Evolutionary conservation across 2,888 invertebrate species (phyloP), one percentile per base, ranked within the genome.

Genomic region (Hyposoter didymator): DNA sequence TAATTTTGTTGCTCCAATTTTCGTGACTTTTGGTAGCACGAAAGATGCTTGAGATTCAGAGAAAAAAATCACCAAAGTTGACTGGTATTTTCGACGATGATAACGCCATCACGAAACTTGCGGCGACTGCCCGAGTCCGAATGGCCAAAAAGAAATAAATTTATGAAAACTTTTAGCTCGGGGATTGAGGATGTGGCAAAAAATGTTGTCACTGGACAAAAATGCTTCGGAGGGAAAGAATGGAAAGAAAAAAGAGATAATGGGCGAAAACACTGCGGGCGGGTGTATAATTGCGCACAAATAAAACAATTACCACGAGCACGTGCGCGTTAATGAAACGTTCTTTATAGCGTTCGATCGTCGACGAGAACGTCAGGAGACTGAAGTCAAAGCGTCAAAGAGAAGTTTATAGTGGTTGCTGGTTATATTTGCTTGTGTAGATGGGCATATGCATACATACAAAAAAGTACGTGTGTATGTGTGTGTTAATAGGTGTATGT

Each of bases 281-380:
- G n/a, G n/a, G n/a, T n/a, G n/a, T 39, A n/a, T 66, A 39, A 66
- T 39, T 1, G 10, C 35, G n/a, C 64, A 39, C 35, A 66, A 66
- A 66, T 39, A 14, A 67, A 39, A 45, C 39, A 45, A 39, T 22
- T 43, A 67, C 39, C 66, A 66, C 35, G 19, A 55, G 12, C 45
- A 52, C 32, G 35, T n/a, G 17, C 67, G 69, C 45, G 39, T 75
- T 49, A 32, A 80, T 22, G 32, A 69, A 69, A 69, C 39, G 32
- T 69, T 78, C 32, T 69, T 69, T 69, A 49, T 59, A 47, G 52
- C 67, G 73, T 81, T 75, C 74, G 76, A 74, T 32, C 81, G 69
- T 45, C 49, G 28, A 69, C 35, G 62, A 43, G 67, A 78, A 78
- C 82, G 78, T 64, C 59, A 82, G 22, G 78, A 82, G 82, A 82